These are phyloP conservation scores for Urechis unicinctus DNA, from an alignment of 2,888 invertebrate genomes.

Conservation along the genomic window DNA sequence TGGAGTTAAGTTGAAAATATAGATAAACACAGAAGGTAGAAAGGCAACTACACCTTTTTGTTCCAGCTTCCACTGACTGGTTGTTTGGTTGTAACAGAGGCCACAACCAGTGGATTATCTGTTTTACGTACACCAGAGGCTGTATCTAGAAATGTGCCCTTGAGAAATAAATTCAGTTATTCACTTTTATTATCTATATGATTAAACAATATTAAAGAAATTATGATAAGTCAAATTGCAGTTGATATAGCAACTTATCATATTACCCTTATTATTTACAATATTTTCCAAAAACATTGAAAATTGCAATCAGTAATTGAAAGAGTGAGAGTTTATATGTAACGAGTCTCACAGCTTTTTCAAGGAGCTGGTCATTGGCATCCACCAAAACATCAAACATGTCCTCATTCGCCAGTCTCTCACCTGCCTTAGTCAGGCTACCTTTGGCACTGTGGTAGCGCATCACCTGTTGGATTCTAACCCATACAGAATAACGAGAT, in stretches of 20 bases:
- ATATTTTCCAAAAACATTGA: too few species aligned
- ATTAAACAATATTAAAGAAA: neutral
- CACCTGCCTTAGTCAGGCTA: neutral
- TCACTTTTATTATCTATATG: neutral
- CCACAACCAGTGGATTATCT: slow-evolving; percentile 37
- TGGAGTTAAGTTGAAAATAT: too few species aligned
- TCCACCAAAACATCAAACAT: slow-evolving; percentile 72
- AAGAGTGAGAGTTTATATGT: neutral
- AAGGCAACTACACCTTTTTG: slow-evolving; percentile 28
- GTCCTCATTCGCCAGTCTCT: slow-evolving; percentile 27
- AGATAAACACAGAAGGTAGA: neutral
- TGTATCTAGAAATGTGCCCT: slow-evolving; percentile 50
- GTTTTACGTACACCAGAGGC: slow-evolving; percentile 47
- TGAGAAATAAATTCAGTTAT: slow-evolving; percentile 5
- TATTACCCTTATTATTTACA: neutral
- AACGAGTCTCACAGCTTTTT: slow-evolving; percentile 64
- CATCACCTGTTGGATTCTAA: slow-evolving; percentile 8
- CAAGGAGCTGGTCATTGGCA: slow-evolving; percentile 75
- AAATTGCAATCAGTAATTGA: neutral
- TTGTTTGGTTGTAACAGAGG: slow-evolving; percentile 16
- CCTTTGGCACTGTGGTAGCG: slow-evolving; percentile 4
- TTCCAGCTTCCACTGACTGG: slow-evolving; percentile 46
- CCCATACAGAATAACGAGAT: neutral
- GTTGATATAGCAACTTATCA: too few species aligned
- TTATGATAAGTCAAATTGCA: too few species aligned